Base-by-base conservation (phyloP, 1,140 invertebrate genomes). In the Panagrolaimus sp. region DNA sequence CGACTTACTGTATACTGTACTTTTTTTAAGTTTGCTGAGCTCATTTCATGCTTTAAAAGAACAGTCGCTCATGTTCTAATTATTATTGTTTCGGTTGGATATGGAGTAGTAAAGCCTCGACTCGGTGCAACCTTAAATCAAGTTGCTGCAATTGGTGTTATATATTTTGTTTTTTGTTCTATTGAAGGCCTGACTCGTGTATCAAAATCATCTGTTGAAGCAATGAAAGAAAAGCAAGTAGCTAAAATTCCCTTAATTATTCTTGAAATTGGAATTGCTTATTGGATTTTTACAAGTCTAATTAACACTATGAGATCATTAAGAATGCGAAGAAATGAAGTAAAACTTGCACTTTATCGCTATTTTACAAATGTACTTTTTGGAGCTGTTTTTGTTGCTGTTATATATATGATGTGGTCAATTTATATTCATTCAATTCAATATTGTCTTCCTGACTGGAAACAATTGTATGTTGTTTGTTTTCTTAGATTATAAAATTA, bases 51-150 rank as follows among this genome's bases (percentile, higher is more conserved):
- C 81, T 88, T 90, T 0, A 96, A 96, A 85, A 84, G 92, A 68
- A 91, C 92, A 1, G 85, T 96, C 57, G 91, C 93, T 2, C 86
- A 93, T 72, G 93, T 95, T 89, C 84, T 96, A 16, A 91, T 96
- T 62, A 90, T 96, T 38, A 93, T 95, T 68, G 92, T 94, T 65
- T 92, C 91, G 73, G 85, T 95, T 53, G 93, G 93, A 48, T 96
- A 93, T 87, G 93, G 93, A 43, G 93, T 96, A 78, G 92, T 95
- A 71, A 96, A 94, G 90, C 92, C 92, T 1, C 87, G 92, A 47
- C 84, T 95, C 48, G 92, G 92, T 46, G 87, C 90, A 8, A 90
- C 90, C 71, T 85, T 94, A 65, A 91, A 92, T 83, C 88, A 91
- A 77, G 89, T 94, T n/a, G 87, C 92, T 61, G 88, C 88, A 70